Base-by-base conservation (phyloP, 2,797 vertebrate species). In the Gymnodraco acuticeps region DNA sequence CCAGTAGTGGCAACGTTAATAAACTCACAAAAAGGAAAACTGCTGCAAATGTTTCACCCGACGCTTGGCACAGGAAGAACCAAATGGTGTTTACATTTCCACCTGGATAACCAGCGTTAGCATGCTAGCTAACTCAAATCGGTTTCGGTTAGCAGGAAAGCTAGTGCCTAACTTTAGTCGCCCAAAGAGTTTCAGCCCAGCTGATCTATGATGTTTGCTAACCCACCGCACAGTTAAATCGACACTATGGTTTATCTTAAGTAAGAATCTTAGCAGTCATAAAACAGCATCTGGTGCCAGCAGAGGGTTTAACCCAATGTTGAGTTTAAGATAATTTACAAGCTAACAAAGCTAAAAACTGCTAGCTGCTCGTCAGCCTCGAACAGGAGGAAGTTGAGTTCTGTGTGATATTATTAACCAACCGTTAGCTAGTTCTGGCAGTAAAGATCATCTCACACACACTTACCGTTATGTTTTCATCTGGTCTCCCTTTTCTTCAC, bases 301-400 rank as follows among this genome's bases (percentile, higher is more conserved):
- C 3, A 13, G 16, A n/a, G 62, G 2, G 23, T 8, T 15, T 23
- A 17, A 61, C 8, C 38, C 33, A 9, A 38, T 38, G 33, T 4
- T 3, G 5, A 64, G 20, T 80, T 76, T 67, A 53, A 74, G 42
- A 51, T 8, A 68, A 59, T 73, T 56, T 69, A 61, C 59, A 75
- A 62, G 88, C 88, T 90, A 92, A 81, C 77, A 42, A 71, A 63
- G 89, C 89, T 88, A 80, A 59, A 67, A 78, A 14, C 51, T 58
- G 83, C 64, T 92, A 94, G 91, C 92, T 75, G 48, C 60, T 55
- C 68, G 58, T 55, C 38, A 82, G 71, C 80, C 27, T 69, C 70
- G 70, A 53, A 65, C 63, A 81, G 75, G 65, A 86, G 85, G 90
- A 91, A 92, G 89, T 93, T 92, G 43, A 51, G 64, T 65, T 70